These are phyloP conservation scores for Tanypteryx hageni DNA, from an alignment of 2,888 invertebrate species.

Conservation along the genomic window DNA sequence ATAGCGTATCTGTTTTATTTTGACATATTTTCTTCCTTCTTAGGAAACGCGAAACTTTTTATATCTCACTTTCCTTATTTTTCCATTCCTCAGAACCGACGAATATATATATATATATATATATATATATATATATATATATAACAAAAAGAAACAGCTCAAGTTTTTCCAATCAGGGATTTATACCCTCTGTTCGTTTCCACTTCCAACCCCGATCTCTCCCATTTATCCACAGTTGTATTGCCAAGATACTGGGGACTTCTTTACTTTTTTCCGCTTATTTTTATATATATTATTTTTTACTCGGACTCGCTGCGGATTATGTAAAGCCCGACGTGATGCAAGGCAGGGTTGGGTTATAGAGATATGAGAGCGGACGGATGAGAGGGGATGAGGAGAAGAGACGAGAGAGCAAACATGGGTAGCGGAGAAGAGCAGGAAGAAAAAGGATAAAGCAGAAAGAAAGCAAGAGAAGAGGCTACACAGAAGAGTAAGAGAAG, in stretches of 20 bases:
- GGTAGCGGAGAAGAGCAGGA: too few species aligned
- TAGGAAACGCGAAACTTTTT: background rate
- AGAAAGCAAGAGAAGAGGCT: too few species aligned
- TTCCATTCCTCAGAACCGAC: background rate
- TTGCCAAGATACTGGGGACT: background rate
- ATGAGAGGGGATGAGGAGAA: too few species aligned
- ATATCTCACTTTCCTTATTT: background rate
- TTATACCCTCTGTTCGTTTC: background rate
- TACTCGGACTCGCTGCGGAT: slow-evolving; percentile 24
- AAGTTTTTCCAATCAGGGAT: slow-evolving; percentile 31
- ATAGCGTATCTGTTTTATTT: background rate
- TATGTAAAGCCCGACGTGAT: slow-evolving; percentile 40
- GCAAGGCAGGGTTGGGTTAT: too few species aligned
- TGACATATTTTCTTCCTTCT: background rate
- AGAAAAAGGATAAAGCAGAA: too few species aligned
- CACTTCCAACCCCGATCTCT: background rate
- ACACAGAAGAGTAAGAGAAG: too few species aligned
- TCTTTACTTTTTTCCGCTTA: background rate
- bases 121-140: too few species aligned
- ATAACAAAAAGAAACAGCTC: background rate
- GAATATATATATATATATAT: too few species aligned
- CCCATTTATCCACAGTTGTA: slow-evolving; percentile 30
- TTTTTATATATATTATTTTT: background rate
- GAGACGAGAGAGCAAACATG: too few species aligned
- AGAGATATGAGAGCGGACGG: too few species aligned